These are phyloP conservation scores for Cyphomyrus plagiostoma DNA, from an alignment of 2,113 vertebrate genomes.

Conservation along the genomic window DNA sequence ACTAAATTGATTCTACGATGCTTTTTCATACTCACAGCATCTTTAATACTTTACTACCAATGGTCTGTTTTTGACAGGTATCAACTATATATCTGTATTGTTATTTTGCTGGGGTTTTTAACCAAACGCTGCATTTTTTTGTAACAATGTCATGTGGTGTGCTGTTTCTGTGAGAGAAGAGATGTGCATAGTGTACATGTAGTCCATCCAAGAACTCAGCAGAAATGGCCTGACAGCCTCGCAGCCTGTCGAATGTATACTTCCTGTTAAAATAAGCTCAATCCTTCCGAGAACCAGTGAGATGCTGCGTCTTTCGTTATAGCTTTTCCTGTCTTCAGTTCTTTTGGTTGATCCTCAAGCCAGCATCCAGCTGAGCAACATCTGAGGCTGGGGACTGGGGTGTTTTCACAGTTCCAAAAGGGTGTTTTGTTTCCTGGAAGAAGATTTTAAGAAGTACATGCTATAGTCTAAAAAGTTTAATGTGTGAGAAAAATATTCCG, in stretches of 20 bases:
- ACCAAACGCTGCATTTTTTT: not conserved
- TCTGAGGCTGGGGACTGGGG: not conserved
- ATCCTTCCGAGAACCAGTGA: not conserved
- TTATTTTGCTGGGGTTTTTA: conserved; percentile 3
- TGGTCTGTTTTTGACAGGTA: conserved; percentile 8
- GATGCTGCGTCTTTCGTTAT: not conserved
- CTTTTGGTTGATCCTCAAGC: not conserved
- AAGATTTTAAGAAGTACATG: not conserved
- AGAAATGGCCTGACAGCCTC: not conserved
- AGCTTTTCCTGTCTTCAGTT: not conserved
- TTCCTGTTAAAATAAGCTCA: not conserved
- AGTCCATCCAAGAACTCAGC: not conserved
- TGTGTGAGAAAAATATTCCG: not conserved
- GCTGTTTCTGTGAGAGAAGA: conserved; percentile 10
- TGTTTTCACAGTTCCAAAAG: not conserved
- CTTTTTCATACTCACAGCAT: conserved; percentile 5
- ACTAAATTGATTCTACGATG: not conserved
- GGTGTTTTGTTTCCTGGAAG: not conserved
- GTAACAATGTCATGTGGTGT: conserved; percentile 12
- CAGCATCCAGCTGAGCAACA: not conserved
- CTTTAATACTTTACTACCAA: conserved; percentile 7
- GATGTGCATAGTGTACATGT: not conserved
- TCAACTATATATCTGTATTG: not conserved
- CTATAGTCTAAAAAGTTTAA: conserved; percentile 3
- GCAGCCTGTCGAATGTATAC: not conserved